Evolutionary conservation across 2,113 vertebrate species (phyloP), one percentile per base, ranked within the genome.

Genomic region (Syngnathoides biaculeatus): DNA sequence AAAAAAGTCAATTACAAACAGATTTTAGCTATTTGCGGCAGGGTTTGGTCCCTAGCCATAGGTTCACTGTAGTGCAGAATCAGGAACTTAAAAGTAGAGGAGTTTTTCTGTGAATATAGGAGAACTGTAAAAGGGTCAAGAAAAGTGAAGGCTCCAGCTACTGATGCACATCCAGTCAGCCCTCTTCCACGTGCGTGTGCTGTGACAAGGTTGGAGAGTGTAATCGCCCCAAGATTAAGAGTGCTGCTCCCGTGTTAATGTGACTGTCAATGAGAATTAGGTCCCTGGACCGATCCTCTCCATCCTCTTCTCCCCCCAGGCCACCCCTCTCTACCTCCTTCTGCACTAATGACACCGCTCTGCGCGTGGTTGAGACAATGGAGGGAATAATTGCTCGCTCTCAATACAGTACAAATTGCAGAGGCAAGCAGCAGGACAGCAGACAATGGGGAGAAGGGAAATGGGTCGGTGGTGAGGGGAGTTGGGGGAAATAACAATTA

Each of bases 261-360:
- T 85, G 84, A 82, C 89, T 89, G 90, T 91, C 90, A 86, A 87
- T 92, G 90, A 87, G 85, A 88, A 91, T 91, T 88, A 90, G 85
- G 84, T 88, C 85, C 77, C 70, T 60, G 69, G 80, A 73, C 79
- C 67, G 69, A 86, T 71, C 64, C 70, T 69, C 69, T 74, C 62
- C 75, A 45, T 15, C 52, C 68, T n/a, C 73, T 38, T 19, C 67
- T 50, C 81, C 48, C 14, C 6, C 26, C 12, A 50, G 38, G 57
- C 64, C 59, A 39, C 66, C 15, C 55, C 14, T 17, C 72, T 67
- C 53, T 74, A 75, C 24, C 12, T 73, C 63, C 74, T 65, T 72
- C 72, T 74, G 77, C 74, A 80, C 78, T 82, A 84, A 88, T 85
- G 85, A 76, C 86, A 87, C 74, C 59, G 72, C 74, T 85, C 85